These are phyloP conservation scores for Narcine bancroftii DNA, from an alignment of 2,113 vertebrate species.

Conservation along the genomic window DNA sequence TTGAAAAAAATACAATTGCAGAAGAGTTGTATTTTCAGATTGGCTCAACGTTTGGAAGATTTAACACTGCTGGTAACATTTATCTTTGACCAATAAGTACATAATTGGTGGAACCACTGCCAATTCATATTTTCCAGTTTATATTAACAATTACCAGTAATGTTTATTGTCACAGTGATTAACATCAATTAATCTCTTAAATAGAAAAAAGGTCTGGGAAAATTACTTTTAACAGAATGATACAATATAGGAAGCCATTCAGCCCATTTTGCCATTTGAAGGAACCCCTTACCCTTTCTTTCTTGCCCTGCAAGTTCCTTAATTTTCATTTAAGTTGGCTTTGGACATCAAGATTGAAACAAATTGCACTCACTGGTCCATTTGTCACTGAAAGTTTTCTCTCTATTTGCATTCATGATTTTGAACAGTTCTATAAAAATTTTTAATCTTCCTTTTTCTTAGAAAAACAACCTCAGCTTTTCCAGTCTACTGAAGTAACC, in stretches of 20 bases:
- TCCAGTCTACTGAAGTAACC: neutral
- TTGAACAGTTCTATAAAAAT: neutral
- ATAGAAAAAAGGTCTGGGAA: neutral
- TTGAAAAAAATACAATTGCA: conserved; percentile 7
- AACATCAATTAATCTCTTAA: conserved; percentile 9
- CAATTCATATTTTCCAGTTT: conserved; percentile 16
- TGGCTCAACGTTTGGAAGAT: conserved; percentile 12
- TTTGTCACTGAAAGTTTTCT: neutral
- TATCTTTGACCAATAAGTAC: neutral
- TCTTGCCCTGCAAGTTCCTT: neutral
- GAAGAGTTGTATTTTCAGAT: neutral
- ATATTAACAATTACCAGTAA: conserved; percentile 20
- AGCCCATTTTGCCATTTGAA: neutral
- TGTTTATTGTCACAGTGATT: conserved; percentile 24
- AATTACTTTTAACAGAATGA: neutral
- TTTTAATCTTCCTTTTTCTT: neutral
- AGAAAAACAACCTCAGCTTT: neutral
- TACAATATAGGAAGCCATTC: neutral
- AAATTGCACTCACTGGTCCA: neutral
- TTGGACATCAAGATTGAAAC: neutral
- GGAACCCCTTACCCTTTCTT: neutral
- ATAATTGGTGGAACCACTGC: neutral
- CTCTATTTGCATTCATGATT: neutral
- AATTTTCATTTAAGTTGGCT: neutral
- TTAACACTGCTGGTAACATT: conserved; percentile 6